Conservation (phyloP, 2,113 vertebrate genomes). For the Naja naja region DNA sequence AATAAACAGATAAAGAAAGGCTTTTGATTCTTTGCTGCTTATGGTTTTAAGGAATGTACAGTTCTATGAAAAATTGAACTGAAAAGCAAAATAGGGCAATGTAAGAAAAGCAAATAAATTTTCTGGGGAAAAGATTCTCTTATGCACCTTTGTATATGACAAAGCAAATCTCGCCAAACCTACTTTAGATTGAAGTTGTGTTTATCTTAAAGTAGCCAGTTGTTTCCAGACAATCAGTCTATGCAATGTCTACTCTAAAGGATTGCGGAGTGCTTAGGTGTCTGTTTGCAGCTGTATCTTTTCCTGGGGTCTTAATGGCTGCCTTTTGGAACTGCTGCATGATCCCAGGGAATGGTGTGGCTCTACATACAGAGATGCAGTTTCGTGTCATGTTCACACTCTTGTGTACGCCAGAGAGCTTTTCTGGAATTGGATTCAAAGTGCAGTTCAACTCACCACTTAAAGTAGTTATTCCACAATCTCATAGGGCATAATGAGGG, state of each 20-base stretch:
- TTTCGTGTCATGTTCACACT: background rate
- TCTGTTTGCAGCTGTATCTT: background rate
- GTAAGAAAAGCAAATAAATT: background rate
- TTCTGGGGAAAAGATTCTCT: background rate
- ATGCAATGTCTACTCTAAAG: background rate
- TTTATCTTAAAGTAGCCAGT: background rate
- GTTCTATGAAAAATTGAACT: background rate
- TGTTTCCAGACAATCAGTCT: background rate
- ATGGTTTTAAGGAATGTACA: background rate
- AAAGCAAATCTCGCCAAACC: background rate
- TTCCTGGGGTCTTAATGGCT: background rate
- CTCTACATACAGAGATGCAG: background rate
- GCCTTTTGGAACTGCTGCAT: background rate
- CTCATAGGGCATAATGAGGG: background rate
- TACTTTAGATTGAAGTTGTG: background rate
- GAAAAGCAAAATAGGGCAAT: background rate
- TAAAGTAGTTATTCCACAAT: background rate
- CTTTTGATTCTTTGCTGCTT: background rate
- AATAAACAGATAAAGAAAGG: background rate
- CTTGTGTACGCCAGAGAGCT: background rate
- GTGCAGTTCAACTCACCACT: background rate
- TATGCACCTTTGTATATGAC: background rate
- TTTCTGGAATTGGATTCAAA: background rate
- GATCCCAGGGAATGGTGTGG: background rate
- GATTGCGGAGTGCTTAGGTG: background rate